Conservation (phyloP, 2,113 vertebrate species). For the Tichodroma muraria region DNA sequence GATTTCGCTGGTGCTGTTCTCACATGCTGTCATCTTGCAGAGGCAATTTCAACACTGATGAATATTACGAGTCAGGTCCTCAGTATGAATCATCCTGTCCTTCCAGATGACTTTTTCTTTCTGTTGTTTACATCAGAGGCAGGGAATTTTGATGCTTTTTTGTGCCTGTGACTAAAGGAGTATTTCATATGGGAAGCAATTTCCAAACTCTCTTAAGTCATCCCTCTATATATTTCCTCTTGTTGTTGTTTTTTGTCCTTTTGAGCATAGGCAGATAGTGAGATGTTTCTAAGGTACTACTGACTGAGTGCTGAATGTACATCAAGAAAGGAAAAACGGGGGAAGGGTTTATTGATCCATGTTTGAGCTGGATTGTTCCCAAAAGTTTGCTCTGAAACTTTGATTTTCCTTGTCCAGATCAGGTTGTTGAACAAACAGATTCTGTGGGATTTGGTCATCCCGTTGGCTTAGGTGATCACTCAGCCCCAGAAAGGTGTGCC, state of each 20-base stretch:
- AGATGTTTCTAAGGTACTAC: not conserved
- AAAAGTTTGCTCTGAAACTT: not conserved
- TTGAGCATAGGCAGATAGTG: not conserved
- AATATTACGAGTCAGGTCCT: conserved; percentile 37
- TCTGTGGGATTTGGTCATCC: not conserved
- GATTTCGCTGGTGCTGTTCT: conserved; percentile 29
- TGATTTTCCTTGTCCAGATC: not conserved
- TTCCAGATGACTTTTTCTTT: conserved; percentile 61
- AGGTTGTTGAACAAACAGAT: not conserved
- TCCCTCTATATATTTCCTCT: not conserved
- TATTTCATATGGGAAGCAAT: not conserved
- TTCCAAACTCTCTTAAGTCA: conserved; percentile 41
- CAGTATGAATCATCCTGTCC: conserved; percentile 41
- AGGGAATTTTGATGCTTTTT: conserved; percentile 44
- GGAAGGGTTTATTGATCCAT: not conserved
- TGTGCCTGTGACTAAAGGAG: conserved; percentile 31
- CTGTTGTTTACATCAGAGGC: conserved; percentile 55
- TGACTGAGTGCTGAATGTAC: not conserved
- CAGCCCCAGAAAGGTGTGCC: not conserved
- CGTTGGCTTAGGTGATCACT: rapidly evolving
- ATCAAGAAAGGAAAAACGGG: not conserved
- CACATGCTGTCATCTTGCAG: conserved; percentile 37
- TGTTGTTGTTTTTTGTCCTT: conserved; percentile 26
- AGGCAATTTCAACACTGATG: conserved; percentile 44
- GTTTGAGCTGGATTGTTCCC: not conserved